A percentile compares a stretch with the other conserved stretches of the same genome.
phyloP scores from a whole-genome alignment of 2,113 vertebrate genomes.

The Ibidorhyncha struthersii region DNA sequence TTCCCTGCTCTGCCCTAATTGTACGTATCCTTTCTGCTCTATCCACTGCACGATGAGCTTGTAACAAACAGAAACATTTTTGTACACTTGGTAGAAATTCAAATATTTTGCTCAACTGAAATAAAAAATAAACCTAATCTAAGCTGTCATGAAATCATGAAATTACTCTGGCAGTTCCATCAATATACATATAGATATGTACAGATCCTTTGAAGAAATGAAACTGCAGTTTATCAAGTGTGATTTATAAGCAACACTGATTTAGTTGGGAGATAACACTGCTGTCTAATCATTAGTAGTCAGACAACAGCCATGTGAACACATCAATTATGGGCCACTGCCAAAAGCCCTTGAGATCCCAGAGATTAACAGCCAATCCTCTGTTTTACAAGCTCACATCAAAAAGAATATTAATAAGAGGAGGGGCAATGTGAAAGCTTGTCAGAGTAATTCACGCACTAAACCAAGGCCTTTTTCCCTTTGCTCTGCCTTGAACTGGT shows the following conservation, averaged over 20 bases:
- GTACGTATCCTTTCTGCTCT: background rate
- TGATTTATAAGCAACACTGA: constrained; percentile 83
- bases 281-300: constrained; percentile 84
- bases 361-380: constrained; percentile 86
- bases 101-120: constrained; percentile 63
- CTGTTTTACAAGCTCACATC: constrained; percentile 85
- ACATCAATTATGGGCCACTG: constrained; percentile 85
- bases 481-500: constrained; percentile 69
- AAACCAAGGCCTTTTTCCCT: constrained; percentile 67
- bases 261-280: constrained; percentile 80
- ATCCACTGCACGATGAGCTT: background rate
- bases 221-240: constrained; percentile 77
- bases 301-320: constrained; percentile 83
- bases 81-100: constrained; percentile 14
- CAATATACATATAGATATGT: constrained; percentile 62
- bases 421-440: constrained; percentile 76
- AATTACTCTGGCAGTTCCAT: constrained; percentile 67
- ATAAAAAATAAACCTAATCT: constrained; percentile 73
- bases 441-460: constrained; percentile 77
- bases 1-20: background rate
- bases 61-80: background rate
- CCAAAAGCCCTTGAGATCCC: constrained; percentile 85
- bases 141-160: constrained; percentile 65
- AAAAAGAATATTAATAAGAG: constrained; percentile 87
- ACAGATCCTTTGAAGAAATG: constrained; percentile 75